Evolutionary conservation across 2,797 vertebrate species (phyloP).

Genomic region (Thunnus albacares): DNA sequence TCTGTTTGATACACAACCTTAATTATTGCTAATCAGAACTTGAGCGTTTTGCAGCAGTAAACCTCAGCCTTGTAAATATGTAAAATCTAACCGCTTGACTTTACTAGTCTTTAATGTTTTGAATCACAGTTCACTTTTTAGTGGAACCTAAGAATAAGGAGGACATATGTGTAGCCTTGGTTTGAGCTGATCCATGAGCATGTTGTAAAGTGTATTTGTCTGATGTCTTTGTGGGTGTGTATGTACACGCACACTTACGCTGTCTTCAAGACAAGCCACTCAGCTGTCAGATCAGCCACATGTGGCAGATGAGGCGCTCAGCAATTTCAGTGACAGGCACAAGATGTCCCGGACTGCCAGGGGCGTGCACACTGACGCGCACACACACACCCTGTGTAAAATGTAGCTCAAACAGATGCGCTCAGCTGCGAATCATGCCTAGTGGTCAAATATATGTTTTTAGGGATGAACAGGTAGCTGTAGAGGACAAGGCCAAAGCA

Average conservation of each 20-base stretch:
- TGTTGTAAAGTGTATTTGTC: conserved; percentile 39
- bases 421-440: conserved; percentile 90
- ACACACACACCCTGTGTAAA: conserved; percentile 63
- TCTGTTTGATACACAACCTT: neutral
- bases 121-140: neutral
- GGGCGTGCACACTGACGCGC: conserved; percentile 82
- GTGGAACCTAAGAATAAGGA: conserved; percentile 8
- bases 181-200: conserved; percentile 55
- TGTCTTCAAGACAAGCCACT: conserved; percentile 68
- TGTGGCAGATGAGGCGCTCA: conserved; percentile 76
- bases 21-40: neutral
- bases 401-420: conserved; percentile 72
- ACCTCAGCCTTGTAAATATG: neutral
- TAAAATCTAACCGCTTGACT: neutral
- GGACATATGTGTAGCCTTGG: conserved; percentile 4
- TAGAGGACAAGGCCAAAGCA: conserved; percentile 73
- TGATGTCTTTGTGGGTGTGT: conserved; percentile 31
- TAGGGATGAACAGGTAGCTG: conserved; percentile 96
- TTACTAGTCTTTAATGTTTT: neutral
- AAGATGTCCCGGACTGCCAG: conserved; percentile 91
- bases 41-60: neutral
- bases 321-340: conserved; percentile 93
- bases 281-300: conserved; percentile 78
- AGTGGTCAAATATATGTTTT: conserved; percentile 92
- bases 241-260: conserved; percentile 11